A percentile compares a stretch with the other conserved stretches of the same genome.
phyloP scores from a whole-genome alignment of 1,140 invertebrate species.

The Scaptomyza graminum region DNA sequence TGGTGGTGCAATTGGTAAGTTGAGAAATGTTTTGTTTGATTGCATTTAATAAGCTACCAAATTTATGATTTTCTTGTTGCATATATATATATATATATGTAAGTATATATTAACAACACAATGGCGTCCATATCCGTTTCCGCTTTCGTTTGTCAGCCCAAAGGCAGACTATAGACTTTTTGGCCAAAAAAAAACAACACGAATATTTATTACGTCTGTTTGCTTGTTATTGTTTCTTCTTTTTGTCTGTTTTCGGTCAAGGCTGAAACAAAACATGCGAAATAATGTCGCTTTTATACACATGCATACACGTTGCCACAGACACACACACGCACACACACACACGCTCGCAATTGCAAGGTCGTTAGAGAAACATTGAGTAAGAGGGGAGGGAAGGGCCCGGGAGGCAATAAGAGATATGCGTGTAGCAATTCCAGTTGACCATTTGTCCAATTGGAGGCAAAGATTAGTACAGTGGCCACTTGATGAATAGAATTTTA shows the following conservation, averaged over 20 bases:
- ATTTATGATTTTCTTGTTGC: conserved; percentile 25
- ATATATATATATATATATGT: conserved; percentile 14
- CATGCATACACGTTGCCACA: too few species aligned
- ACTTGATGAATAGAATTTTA: not conserved
- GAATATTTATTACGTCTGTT: not conserved
- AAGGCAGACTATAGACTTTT: conserved; percentile 32
- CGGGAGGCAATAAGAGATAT: not conserved
- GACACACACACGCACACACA: not conserved
- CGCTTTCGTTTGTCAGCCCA: conserved; percentile 20
- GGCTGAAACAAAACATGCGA: conserved; percentile 19
- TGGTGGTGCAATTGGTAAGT: conserved; percentile 59
- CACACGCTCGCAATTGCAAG: conserved; percentile 6
- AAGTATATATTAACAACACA: not conserved
- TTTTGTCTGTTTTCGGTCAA: conserved; percentile 29
- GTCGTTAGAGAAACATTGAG: not conserved
- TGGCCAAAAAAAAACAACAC: too few species aligned
- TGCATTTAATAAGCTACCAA: conserved; percentile 25
- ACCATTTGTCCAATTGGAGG: conserved; percentile 41
- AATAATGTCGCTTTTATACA: conserved; percentile 16
- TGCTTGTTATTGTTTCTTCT: conserved; percentile 10
- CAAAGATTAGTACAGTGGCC: not conserved
- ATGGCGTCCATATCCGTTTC: conserved; percentile 23
- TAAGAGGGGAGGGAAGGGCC: not conserved
- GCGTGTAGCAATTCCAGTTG: conserved; percentile 38
- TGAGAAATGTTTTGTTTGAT: conserved; percentile 8